Evolutionary conservation across 2,888 invertebrate genomes (phyloP).

Genomic region (Kuschelorhynchus macadamiae): DNA sequence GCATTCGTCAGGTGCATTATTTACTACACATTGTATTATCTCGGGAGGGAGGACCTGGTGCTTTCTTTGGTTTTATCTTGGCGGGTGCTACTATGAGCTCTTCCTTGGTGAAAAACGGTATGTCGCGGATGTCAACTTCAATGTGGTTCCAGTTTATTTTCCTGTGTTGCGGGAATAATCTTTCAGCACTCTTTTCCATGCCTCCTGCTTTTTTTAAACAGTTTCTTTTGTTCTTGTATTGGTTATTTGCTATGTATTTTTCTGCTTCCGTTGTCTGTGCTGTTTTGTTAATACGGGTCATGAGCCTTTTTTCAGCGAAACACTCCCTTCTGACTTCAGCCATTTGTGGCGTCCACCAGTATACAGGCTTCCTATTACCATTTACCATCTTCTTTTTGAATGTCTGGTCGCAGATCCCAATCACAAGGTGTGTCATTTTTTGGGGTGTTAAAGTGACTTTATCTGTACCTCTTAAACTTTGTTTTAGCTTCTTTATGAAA

Average conservation of each 20-base stretch:
- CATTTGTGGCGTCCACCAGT: conserved; percentile 40
- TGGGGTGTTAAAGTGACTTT: conserved; percentile 6
- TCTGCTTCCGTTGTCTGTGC: background rate
- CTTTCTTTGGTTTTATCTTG: background rate
- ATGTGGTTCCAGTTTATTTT: background rate
- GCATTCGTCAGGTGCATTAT: background rate
- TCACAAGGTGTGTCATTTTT: background rate
- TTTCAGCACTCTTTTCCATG: background rate
- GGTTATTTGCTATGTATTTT: background rate
- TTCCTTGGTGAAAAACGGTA: background rate
- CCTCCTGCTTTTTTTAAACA: background rate
- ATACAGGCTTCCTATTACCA: conserved; percentile 18
- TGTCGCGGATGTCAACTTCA: background rate
- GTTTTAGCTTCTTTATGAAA: conserved; percentile 9
- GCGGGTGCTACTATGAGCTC: background rate
- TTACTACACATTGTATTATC: background rate
- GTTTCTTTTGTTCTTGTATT: background rate
- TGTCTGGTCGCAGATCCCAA: too few species aligned
- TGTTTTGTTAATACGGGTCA: background rate
- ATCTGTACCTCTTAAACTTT: conserved; percentile 6
- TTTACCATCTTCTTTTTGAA: background rate
- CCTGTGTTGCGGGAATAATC: conserved; percentile 31
- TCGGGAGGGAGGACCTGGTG: conserved; percentile 3
- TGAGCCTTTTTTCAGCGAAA: background rate
- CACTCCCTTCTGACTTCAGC: conserved; percentile 8